phyloP scores from a whole-genome alignment of 2,888 invertebrate genomes.

The Agrotis puta region DNA sequence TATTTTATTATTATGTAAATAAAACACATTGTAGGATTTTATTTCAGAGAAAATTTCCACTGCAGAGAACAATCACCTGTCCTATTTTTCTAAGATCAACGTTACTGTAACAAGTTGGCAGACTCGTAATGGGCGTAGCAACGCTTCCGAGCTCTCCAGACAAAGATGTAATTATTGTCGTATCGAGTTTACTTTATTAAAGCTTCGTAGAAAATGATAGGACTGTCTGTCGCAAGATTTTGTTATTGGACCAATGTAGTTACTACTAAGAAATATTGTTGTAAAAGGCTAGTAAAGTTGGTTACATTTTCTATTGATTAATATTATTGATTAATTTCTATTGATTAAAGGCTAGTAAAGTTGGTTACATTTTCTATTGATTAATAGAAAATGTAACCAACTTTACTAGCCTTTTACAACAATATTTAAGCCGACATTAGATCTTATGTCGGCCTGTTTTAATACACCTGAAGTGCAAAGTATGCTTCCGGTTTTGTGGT shows the following conservation, averaged over 20 bases:
- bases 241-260: conserved; percentile 14
- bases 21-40: too few species aligned
- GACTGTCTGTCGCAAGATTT: conserved; percentile 37
- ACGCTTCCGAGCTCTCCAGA: conserved; percentile 55
- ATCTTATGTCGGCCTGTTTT: too few species aligned
- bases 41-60: not conserved
- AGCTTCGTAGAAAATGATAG: conserved; percentile 53
- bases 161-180: conserved; percentile 67
- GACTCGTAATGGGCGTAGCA: conserved; percentile 67
- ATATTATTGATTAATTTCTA: too few species aligned
- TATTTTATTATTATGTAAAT: too few species aligned
- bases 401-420: too few species aligned
- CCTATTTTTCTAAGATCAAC: conserved; percentile 28
- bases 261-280: not conserved
- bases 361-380: too few species aligned
- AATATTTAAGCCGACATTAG: too few species aligned
- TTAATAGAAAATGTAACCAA: too few species aligned
- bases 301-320: too few species aligned
- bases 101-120: conserved; percentile 52
- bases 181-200: conserved; percentile 55
- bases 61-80: not conserved
- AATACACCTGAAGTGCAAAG: too few species aligned
- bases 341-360: too few species aligned
- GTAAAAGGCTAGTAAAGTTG: not conserved
- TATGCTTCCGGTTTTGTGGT: too few species aligned